These are phyloP conservation scores for Adela reaumurella DNA, from an alignment of 2,888 invertebrate genomes.

Conservation along the genomic window DNA sequence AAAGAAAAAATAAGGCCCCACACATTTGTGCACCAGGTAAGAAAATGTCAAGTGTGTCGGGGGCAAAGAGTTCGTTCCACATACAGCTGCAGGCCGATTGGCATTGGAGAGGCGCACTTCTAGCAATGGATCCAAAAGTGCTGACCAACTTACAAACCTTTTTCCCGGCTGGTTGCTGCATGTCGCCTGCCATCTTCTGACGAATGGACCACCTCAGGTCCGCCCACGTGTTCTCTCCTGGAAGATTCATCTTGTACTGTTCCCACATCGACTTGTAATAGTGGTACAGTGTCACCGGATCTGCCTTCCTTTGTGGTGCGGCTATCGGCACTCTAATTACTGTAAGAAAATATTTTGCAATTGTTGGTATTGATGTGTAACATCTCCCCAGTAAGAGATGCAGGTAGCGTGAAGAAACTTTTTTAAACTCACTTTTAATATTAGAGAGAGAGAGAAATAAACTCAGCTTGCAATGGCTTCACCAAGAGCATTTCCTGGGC, in stretches of 20 bases:
- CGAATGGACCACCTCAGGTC: conserved; percentile 68
- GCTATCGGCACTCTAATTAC: conserved; percentile 59
- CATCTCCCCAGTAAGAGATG: too few species aligned
- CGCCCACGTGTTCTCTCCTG: conserved; percentile 66
- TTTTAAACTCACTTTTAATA: too few species aligned
- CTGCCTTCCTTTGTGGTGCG: conserved; percentile 50
- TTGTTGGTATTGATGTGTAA: too few species aligned
- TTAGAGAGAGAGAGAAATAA: too few species aligned
- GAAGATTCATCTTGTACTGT: conserved; percentile 64
- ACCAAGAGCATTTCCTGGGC: too few species aligned
- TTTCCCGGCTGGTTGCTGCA: conserved; percentile 14
- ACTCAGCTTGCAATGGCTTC: too few species aligned
- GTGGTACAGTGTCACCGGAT: conserved; percentile 75
- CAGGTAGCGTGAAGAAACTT: conserved; percentile 3
- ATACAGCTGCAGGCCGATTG: too few species aligned
- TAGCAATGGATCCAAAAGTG: too few species aligned
- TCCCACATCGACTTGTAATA: conserved; percentile 73
- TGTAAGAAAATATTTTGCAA: conserved; percentile 18
- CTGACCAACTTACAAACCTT: conserved; percentile 4
- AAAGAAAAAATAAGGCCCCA: too few species aligned
- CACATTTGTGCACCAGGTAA: too few species aligned
- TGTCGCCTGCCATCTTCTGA: conserved; percentile 61
- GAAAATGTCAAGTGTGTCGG: too few species aligned
- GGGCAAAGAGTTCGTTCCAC: neutral
- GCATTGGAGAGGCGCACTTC: too few species aligned